Percentiles rank a stretch among this genome's conserved stretches.
Conservation (phyloP, 2,797 vertebrate genomes). For the Hoplostethus atlanticus region DNA sequence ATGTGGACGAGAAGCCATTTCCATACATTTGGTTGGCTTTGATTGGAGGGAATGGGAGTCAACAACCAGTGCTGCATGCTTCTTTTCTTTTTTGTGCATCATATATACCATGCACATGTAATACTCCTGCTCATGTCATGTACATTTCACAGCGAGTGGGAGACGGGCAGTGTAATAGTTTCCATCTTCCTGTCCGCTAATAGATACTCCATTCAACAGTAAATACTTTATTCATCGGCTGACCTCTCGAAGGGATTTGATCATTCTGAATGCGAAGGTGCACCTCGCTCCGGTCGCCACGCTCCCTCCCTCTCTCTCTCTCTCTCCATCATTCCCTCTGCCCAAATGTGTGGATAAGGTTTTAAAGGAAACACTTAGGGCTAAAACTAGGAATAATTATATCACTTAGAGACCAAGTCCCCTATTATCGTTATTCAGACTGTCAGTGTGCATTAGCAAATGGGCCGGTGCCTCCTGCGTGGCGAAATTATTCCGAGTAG, state of each 20-base stretch:
- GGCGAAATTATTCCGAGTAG: conserved; percentile 52
- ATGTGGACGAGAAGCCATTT: conserved; percentile 66
- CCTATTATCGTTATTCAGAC: conserved; percentile 72
- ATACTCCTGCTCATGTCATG: conserved; percentile 1
- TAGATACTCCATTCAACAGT: conserved; percentile 19
- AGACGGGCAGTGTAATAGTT: no score
- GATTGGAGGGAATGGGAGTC: conserved; percentile 62
- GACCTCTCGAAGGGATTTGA: conserved; percentile 45
- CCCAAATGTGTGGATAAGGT: conserved; percentile 57
- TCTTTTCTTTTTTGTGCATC: conserved; percentile 24
- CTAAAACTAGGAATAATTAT: conserved; percentile 72
- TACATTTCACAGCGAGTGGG: conserved; percentile 12
- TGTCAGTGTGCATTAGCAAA: conserved; percentile 73
- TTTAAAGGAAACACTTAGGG: conserved; percentile 75
- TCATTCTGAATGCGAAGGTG: conserved; percentile 17
- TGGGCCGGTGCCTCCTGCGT: conserved; percentile 60
- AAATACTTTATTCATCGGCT: conserved; percentile 40
- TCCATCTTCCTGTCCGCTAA: neutral
- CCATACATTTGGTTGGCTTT: conserved; percentile 67
- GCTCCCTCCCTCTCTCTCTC: conserved; percentile 5
- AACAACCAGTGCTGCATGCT: conserved; percentile 9
- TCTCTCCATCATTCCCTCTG: conserved; percentile 20
- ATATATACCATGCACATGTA: conserved; percentile 13
- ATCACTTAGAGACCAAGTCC: conserved; percentile 72
- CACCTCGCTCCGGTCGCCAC: conserved; percentile 31